Conservation (phyloP, 92 coral and sea anemone species). For the Bergia sp. region DNA sequence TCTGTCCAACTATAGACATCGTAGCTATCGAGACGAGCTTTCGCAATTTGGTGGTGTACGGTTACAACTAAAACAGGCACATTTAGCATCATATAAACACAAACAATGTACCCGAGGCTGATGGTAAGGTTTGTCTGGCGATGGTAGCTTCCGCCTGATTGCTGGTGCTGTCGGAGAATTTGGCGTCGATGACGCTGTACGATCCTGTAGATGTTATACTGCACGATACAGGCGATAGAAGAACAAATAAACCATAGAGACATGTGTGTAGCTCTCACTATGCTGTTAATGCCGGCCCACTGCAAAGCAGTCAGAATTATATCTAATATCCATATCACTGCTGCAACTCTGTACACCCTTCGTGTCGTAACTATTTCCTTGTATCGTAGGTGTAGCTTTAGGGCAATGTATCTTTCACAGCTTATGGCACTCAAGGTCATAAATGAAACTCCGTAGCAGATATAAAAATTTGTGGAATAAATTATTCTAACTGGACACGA, state of each 20-base stretch:
- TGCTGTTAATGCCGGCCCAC: slow-evolving; percentile 70
- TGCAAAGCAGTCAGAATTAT: slow-evolving; percentile 63
- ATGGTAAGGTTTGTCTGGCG: slow-evolving; percentile 65
- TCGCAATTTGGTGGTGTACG: slow-evolving; percentile 64
- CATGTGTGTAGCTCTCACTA: slow-evolving; percentile 61
- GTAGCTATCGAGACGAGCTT: slow-evolving; percentile 55
- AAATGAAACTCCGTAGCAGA: slow-evolving; percentile 85
- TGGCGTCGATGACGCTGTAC: slow-evolving; percentile 65
- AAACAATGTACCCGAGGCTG: slow-evolving; percentile 77
- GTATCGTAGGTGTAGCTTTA: slow-evolving; percentile 75
- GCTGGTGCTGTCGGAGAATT: slow-evolving; percentile 56
- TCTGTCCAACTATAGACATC: slow-evolving; percentile 80
- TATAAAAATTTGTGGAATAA: slow-evolving; percentile 73
- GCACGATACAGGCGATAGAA: slow-evolving; percentile 58
- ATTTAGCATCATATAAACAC: slow-evolving; percentile 69
- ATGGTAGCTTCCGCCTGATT: slow-evolving; percentile 46
- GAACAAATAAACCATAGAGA: slow-evolving; percentile 64
- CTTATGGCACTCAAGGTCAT: slow-evolving; percentile 82
- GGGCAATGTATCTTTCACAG: slow-evolving; percentile 77
- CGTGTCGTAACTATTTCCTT: slow-evolving; percentile 60
- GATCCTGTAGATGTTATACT: slow-evolving; percentile 52
- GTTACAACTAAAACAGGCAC: slow-evolving; percentile 74
- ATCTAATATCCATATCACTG: slow-evolving; percentile 66
- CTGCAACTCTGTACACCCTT: slow-evolving; percentile 50
- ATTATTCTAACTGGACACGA: slow-evolving; percentile 64